Conservation (phyloP, 2,888 invertebrate genomes). For the Sipha maydis region DNA sequence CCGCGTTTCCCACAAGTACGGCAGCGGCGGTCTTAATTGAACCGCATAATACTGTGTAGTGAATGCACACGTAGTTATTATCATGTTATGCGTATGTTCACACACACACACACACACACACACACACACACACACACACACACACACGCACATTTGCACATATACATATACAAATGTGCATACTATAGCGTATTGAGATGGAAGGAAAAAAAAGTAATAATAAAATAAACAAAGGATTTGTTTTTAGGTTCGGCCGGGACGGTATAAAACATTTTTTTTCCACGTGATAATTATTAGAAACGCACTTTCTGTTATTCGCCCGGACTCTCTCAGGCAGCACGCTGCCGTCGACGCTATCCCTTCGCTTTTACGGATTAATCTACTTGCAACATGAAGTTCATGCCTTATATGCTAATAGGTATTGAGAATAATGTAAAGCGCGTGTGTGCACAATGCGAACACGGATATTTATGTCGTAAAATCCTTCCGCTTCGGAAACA, state of each 20-base stretch:
- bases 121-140: too few relatives aligned
- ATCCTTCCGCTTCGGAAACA: conserved; percentile 16
- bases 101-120: not conserved
- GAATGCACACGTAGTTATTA: conserved; percentile 35
- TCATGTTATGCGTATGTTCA: not conserved
- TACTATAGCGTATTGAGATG: not conserved
- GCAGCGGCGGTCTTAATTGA: conserved; percentile 29
- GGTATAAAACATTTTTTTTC: conserved; percentile 1
- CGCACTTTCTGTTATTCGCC: conserved; percentile 14
- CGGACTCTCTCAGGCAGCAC: not conserved
- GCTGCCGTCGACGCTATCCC: not conserved
- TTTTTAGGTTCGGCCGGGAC: conserved; percentile 4
- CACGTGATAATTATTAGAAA: conserved; percentile 31
- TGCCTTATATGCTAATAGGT: not conserved
- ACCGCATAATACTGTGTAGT: conserved; percentile 13
- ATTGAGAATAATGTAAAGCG: not conserved
- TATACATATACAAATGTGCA: not conserved
- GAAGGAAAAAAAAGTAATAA: conserved; percentile 7
- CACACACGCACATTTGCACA: too few relatives aligned
- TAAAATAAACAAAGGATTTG: conserved; percentile 25
- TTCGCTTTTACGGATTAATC: not conserved
- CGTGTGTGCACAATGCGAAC: not conserved
- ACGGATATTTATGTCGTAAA: conserved; percentile 14
- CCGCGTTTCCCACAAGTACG: conserved; percentile 38
- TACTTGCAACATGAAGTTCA: not conserved